phyloP scores from a whole-genome alignment of 2,797 vertebrate genomes.

The Odontamblyopus lacepedii region DNA sequence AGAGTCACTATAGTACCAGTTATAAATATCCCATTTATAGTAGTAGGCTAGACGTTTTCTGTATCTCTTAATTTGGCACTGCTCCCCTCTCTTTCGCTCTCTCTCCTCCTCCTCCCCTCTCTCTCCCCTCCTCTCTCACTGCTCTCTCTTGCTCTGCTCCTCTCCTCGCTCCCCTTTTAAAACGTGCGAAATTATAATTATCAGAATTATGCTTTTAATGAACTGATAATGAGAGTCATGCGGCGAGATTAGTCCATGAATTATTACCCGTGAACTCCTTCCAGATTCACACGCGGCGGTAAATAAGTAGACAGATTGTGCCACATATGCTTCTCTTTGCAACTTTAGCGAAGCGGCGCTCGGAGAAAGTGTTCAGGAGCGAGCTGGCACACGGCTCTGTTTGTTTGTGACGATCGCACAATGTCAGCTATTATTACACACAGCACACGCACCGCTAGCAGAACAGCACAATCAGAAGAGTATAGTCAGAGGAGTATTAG shows the following conservation, averaged over 20 bases:
- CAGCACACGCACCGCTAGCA: neutral
- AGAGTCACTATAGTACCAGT: neutral
- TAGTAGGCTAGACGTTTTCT: neutral
- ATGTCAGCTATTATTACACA: slow-evolving; percentile 18
- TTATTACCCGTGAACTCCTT: slow-evolving; percentile 84
- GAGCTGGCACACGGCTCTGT: slow-evolving; percentile 1
- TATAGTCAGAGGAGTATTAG: neutral
- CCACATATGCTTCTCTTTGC: slow-evolving; percentile 82
- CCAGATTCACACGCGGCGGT: slow-evolving; percentile 70
- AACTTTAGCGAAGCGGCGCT: slow-evolving; percentile 66
- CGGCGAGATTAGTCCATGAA: slow-evolving; percentile 86
- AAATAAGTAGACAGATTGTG: slow-evolving; percentile 84
- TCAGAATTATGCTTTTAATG: slow-evolving; percentile 92
- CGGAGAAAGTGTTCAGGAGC: neutral
- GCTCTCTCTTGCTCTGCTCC: neutral
- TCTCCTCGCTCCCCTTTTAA: slow-evolving; percentile 46
- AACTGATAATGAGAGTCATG: slow-evolving; percentile 90
- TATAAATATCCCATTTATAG: neutral
- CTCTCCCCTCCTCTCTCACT: neutral
- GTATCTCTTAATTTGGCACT: neutral
- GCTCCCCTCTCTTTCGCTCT: neutral
- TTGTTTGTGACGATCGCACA: slow-evolving; percentile 6
- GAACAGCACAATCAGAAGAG: neutral
- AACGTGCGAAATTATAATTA: slow-evolving; percentile 90
- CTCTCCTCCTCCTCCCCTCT: neutral